Percentiles rank a stretch among this genome's conserved stretches.
These are phyloP conservation scores for Dendropsophus ebraccatus DNA, from an alignment of 2,113 vertebrate genomes.

Conservation along the genomic window DNA sequence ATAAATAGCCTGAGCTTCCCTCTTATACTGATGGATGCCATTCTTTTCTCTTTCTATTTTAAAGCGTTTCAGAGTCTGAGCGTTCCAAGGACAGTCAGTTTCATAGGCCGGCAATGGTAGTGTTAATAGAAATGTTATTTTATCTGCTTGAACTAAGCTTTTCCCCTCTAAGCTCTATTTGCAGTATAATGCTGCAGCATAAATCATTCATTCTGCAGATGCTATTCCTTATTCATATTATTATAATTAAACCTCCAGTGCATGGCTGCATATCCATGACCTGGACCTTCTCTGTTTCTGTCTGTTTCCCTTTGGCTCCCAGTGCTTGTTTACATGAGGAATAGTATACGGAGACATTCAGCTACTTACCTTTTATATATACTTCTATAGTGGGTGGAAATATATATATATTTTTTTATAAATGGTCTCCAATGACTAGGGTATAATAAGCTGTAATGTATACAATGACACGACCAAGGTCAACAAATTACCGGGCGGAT, in stretches of 20 bases:
- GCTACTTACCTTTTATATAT: background rate
- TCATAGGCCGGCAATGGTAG: background rate
- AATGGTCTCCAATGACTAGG: background rate
- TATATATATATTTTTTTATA: too few relatives aligned
- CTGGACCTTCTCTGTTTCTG: conserved; percentile 22
- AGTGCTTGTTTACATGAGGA: background rate
- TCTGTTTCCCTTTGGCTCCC: background rate
- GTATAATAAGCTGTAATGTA: background rate
- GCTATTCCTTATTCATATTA: conserved; percentile 49
- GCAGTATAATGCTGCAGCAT: conserved; percentile 48
- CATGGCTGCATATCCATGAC: conserved; percentile 49
- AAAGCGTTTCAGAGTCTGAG: background rate
- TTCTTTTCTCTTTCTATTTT: background rate
- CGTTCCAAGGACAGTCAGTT: background rate
- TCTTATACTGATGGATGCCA: background rate
- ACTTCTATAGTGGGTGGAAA: too few relatives aligned
- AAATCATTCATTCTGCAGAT: conserved; percentile 56
- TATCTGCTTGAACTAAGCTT: conserved; percentile 38
- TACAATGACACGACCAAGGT: background rate
- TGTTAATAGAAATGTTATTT: conserved; percentile 38
- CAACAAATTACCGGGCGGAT: too few relatives aligned
- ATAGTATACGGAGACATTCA: background rate
- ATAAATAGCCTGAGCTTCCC: too few relatives aligned
- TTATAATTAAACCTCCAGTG: conserved; percentile 55
- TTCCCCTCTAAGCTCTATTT: conserved; percentile 41